Evolutionary conservation across 2,113 vertebrate genomes (phyloP).

Genomic region (Manacus vitellinus): DNA sequence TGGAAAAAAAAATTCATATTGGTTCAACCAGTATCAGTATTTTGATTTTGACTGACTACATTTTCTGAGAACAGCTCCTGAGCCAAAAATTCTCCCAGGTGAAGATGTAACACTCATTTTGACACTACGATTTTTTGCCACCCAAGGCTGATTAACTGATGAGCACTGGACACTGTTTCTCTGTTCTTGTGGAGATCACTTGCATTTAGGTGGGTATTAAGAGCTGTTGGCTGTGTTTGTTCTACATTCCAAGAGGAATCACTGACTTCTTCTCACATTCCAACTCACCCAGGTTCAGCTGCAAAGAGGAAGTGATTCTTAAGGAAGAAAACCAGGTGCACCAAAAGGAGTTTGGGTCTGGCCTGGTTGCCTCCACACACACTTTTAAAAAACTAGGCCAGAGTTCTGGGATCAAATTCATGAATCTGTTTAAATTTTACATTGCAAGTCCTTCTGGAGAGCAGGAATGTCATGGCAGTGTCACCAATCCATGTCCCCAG

Average conservation of each 20-base stretch:
- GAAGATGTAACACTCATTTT: not conserved
- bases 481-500: fast-evolving
- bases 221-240: not conserved
- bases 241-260: not conserved
- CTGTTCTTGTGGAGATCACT: not conserved
- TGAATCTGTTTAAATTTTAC: not conserved
- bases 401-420: not conserved
- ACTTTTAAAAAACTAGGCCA: not conserved
- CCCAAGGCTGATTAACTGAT: not conserved
- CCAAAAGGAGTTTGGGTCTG: not conserved
- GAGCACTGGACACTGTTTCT: not conserved
- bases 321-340: not conserved
- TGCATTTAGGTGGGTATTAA: not conserved
- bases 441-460: not conserved
- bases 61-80: not conserved
- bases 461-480: not conserved
- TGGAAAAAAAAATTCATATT: not conserved
- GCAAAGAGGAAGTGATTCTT: not conserved
- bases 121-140: not conserved
- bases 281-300: not conserved
- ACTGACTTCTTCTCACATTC: not conserved
- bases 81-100: not conserved
- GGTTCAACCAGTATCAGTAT: not conserved
- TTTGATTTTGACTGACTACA: not conserved
- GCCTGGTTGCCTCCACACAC: not conserved